These are phyloP conservation scores for Antheraea mylitta DNA, from an alignment of 1,140 invertebrate species.

Conservation along the genomic window DNA sequence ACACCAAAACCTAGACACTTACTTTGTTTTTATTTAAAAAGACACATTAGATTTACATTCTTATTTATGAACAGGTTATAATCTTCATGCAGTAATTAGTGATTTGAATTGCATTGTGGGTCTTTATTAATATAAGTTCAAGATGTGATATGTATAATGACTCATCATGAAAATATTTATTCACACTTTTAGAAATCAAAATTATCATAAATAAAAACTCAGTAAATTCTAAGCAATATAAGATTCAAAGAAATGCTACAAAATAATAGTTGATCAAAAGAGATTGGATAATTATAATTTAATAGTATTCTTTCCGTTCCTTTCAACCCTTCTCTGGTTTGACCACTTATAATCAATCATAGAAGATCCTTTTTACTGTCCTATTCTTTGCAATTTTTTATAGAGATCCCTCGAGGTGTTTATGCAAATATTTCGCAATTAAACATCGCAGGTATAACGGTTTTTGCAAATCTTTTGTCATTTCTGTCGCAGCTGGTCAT, in stretches of 20 bases:
- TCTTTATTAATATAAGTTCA: too few species aligned
- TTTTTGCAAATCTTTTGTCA: conserved; percentile 41
- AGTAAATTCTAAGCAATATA: too few species aligned
- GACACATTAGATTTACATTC: too few species aligned
- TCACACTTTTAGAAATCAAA: too few species aligned
- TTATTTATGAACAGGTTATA: too few species aligned
- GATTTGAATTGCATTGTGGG: too few species aligned
- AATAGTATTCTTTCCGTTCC: background rate
- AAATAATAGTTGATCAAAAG: background rate
- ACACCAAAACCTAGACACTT: too few species aligned
- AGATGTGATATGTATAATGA: too few species aligned
- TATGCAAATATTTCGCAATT: conserved; percentile 73
- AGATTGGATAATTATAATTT: background rate
- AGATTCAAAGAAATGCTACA: background rate
- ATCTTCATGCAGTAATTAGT: too few species aligned
- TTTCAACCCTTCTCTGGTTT: conserved; percentile 21
- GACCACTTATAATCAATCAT: conserved; percentile 60
- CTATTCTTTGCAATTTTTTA: conserved; percentile 33
- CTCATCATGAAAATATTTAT: too few species aligned
- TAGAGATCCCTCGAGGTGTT: conserved; percentile 42
- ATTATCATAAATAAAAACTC: too few species aligned
- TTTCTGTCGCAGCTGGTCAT: conserved; percentile 50
- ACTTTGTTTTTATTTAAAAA: too few species aligned
- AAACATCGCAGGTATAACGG: conserved; percentile 62
- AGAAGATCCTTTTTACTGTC: conserved; percentile 27